Conservation (phyloP, 2,888 invertebrate species). For the Dicranocentrus wangi region DNA sequence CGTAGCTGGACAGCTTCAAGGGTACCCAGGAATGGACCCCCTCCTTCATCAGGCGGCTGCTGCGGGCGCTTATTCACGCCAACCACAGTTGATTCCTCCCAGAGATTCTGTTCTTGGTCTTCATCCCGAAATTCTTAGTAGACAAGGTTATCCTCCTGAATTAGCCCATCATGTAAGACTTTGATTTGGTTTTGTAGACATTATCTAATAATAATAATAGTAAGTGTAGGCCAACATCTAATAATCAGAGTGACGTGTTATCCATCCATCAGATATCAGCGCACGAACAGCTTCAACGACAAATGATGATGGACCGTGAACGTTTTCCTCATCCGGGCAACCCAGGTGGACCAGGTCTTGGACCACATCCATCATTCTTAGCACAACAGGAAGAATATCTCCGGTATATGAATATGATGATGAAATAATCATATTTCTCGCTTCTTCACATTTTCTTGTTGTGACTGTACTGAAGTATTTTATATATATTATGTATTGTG, state of each 20-base stretch:
- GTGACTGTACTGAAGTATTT: conserved; percentile 63
- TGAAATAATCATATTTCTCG: conserved; percentile 70
- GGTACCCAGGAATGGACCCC: conserved; percentile 72
- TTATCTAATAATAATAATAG: background rate
- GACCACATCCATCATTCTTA: conserved; percentile 79
- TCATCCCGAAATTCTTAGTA: conserved; percentile 83
- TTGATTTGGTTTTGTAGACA: background rate
- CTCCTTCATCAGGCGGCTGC: conserved; percentile 74
- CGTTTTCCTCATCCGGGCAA: conserved; percentile 76
- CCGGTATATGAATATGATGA: conserved; percentile 76
- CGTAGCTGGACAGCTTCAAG: conserved; percentile 72
- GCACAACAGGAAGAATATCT: conserved; percentile 82
- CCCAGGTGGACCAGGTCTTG: conserved; percentile 69
- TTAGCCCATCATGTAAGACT: conserved; percentile 83
- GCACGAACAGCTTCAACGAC: conserved; percentile 89
- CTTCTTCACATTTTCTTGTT: conserved; percentile 62
- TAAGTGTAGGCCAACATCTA: no score
- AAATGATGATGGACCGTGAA: conserved; percentile 88
- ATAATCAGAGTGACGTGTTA: no score
- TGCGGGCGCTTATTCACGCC: conserved; percentile 79
- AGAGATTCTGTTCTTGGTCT: conserved; percentile 80
- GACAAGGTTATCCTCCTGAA: conserved; percentile 86
- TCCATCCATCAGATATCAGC: conserved; percentile 78
- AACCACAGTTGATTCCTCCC: conserved; percentile 78
- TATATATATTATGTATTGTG: conserved; percentile 51